A percentile compares a stretch with the other conserved stretches of the same genome.
phyloP scores from a whole-genome alignment of 2,888 invertebrate genomes.

The Callyntrura guangdongensis region DNA sequence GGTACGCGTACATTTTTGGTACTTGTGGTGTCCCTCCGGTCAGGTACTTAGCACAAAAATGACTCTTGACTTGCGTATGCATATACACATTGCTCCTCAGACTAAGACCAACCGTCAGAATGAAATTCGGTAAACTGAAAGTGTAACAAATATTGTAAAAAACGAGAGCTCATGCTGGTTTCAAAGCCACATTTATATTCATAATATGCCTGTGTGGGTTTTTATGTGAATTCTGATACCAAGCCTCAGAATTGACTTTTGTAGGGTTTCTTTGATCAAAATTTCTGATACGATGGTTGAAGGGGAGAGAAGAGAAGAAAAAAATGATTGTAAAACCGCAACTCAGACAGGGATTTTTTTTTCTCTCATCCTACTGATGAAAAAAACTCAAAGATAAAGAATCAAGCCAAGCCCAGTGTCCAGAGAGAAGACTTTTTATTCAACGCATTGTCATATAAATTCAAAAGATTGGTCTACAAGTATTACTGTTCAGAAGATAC shows the following conservation, averaged over 20 bases:
- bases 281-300: slow-evolving; percentile 59
- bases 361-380: neutral
- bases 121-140: slow-evolving; percentile 56
- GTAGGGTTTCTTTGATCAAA: slow-evolving; percentile 50
- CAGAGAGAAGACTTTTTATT: slow-evolving; percentile 46
- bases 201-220: slow-evolving; percentile 12
- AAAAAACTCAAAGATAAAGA: slow-evolving; percentile 29
- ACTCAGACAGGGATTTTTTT: neutral
- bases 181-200: neutral
- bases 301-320: slow-evolving; percentile 46
- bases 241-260: slow-evolving; percentile 6
- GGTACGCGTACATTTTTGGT: neutral
- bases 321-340: slow-evolving; percentile 64
- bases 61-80: neutral
- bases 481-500: neutral
- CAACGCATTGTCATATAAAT: slow-evolving; percentile 51
- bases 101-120: neutral
- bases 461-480: neutral
- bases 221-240: neutral
- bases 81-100: neutral
- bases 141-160: slow-evolving; percentile 52
- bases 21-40: neutral
- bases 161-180: slow-evolving; percentile 37
- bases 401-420: slow-evolving; percentile 64
- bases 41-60: neutral